These are phyloP conservation scores for Agapornis roseicollis DNA, from an alignment of 2,113 vertebrate genomes.

Conservation along the genomic window DNA sequence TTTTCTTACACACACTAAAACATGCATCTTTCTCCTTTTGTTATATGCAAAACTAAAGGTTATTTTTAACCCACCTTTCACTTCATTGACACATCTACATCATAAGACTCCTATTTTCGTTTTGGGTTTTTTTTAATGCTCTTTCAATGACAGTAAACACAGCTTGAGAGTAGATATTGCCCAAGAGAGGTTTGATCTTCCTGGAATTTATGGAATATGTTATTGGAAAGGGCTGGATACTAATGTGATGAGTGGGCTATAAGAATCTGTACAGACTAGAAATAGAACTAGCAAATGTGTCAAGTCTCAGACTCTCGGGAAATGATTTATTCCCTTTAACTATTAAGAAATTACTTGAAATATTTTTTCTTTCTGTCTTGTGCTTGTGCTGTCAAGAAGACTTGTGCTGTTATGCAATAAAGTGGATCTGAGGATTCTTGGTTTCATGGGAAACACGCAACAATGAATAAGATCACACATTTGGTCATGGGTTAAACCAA, in stretches of 20 bases:
- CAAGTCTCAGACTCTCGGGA: neutral
- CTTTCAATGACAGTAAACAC: neutral
- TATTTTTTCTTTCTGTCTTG: neutral
- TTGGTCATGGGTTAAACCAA: neutral
- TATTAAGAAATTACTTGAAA: neutral
- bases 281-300: neutral
- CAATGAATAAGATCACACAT: neutral
- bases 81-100: neutral
- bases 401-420: neutral
- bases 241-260: neutral
- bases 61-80: neutral
- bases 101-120: neutral
- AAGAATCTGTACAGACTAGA: neutral
- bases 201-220: neutral
- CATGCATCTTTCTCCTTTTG: neutral
- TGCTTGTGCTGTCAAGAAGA: neutral
- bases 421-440: neutral
- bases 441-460: neutral
- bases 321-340: neutral
- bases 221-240: neutral
- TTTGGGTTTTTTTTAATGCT: accelerated
- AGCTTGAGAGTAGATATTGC: neutral
- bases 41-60: neutral
- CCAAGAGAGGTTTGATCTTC: neutral
- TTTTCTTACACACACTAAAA: neutral